Conservation (phyloP, 53 echinoderm and acorn worm species). For the Astropecten irregularis region DNA sequence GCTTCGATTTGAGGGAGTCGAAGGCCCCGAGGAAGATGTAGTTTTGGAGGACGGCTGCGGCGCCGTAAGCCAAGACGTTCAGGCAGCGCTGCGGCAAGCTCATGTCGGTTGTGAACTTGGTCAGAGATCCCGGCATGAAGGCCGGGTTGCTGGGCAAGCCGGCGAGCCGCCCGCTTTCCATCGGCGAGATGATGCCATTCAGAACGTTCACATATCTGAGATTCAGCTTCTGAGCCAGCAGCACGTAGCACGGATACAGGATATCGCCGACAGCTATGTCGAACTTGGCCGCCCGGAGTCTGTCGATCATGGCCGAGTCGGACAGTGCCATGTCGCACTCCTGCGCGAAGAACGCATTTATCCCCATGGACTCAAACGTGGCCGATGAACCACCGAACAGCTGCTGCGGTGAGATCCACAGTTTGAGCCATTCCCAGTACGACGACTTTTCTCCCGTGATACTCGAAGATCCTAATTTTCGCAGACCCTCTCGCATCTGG, state of each 20-base stretch:
- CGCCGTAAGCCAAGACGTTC: slow-evolving; percentile 57
- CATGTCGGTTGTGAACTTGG: slow-evolving; percentile 73
- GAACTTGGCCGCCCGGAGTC: slow-evolving; percentile 38
- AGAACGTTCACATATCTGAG: slow-evolving; percentile 53
- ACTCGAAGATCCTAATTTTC: neutral
- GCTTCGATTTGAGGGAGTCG: slow-evolving; percentile 51
- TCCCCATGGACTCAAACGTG: neutral
- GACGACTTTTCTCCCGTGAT: slow-evolving; percentile 28
- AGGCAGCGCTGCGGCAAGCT: slow-evolving; percentile 59
- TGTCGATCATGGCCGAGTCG: slow-evolving; percentile 44
- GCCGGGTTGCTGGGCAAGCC: slow-evolving; percentile 64
- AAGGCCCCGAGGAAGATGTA: slow-evolving; percentile 61
- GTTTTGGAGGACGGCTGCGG: slow-evolving; percentile 39
- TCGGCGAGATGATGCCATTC: slow-evolving; percentile 53
- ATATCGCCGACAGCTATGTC: slow-evolving; percentile 70
- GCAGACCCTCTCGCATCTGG: slow-evolving; percentile 4
- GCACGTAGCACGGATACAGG: slow-evolving; percentile 65
- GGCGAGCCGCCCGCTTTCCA: slow-evolving; percentile 25
- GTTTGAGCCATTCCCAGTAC: slow-evolving; percentile 28
- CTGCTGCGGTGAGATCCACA: slow-evolving; percentile 35
- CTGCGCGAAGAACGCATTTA: slow-evolving; percentile 26
- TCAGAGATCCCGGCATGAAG: slow-evolving; percentile 50
- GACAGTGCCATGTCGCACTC: slow-evolving; percentile 61
- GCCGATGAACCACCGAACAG: slow-evolving; percentile 16
- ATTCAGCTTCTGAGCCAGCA: slow-evolving; percentile 54